A percentile compares a stretch with the other conserved stretches of the same genome.
These are phyloP conservation scores for Ceratosolen fusciceps DNA, from an alignment of 1,140 invertebrate genomes.

Conservation along the genomic window DNA sequence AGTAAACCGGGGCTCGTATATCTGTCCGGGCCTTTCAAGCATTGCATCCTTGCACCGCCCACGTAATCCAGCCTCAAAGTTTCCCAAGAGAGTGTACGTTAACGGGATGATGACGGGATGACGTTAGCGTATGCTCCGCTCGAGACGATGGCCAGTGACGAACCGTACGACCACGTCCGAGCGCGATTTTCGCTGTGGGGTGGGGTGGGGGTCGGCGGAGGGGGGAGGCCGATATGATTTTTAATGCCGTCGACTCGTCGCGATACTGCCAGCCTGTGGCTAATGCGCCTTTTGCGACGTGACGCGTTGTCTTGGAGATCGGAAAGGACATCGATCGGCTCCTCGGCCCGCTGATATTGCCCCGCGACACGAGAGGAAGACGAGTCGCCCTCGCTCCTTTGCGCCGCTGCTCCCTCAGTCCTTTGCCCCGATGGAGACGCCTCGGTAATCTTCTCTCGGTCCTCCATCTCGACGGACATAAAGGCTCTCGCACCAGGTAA, in stretches of 20 bases:
- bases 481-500: neutral
- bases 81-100: conserved; percentile 4
- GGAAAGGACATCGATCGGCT: neutral
- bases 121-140: too few relatives aligned
- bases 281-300: neutral
- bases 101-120: neutral
- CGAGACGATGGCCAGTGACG: neutral
- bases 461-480: too few relatives aligned
- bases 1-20: too few relatives aligned
- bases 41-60: neutral
- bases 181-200: neutral
- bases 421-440: too few relatives aligned
- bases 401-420: too few relatives aligned
- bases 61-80: neutral
- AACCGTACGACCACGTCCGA: neutral
- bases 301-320: conserved; percentile 25
- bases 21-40: too few relatives aligned
- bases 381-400: too few relatives aligned
- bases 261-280: neutral
- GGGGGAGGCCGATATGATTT: neutral
- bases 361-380: neutral
- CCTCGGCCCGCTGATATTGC: neutral
- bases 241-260: neutral
- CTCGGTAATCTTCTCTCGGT: too few relatives aligned
- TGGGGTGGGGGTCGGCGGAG: neutral